Evolutionary conservation across 2,888 invertebrate genomes (phyloP).

Genomic region (Cancer borealis): DNA sequence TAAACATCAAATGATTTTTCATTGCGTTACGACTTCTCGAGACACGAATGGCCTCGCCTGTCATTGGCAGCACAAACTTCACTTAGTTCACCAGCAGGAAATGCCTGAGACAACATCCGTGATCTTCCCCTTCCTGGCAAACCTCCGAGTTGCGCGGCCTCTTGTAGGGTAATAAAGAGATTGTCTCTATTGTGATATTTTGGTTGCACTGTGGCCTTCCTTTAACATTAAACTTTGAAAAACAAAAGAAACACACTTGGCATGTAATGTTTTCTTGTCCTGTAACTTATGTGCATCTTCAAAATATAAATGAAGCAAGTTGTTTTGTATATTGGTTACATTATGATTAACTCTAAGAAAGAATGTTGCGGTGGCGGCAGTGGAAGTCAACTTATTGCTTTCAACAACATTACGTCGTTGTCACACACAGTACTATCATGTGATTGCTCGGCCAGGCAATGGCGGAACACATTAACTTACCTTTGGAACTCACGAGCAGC

Average conservation of each 20-base stretch:
- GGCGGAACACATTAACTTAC: neutral
- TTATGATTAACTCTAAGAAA: neutral
- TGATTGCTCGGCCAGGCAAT: neutral
- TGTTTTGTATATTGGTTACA: neutral
- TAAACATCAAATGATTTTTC: neutral
- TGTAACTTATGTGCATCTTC: neutral
- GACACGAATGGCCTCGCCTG: neutral
- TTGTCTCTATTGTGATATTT: neutral
- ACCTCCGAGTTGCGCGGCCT: neutral
- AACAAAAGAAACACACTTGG: neutral
- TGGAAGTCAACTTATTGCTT: neutral
- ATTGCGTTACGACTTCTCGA: neutral
- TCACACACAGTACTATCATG: neutral
- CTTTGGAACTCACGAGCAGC: neutral
- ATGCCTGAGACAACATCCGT: conserved; percentile 33
- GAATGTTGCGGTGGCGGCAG: neutral
- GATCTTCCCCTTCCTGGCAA: neutral
- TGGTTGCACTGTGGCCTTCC: neutral
- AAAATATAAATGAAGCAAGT: neutral
- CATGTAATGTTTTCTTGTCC: neutral
- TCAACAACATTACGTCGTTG: neutral
- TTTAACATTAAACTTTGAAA: neutral
- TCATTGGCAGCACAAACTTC: neutral
- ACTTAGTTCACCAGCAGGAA: conserved; percentile 11
- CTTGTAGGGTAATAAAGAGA: neutral